Evolutionary conservation across 2,888 invertebrate species (phyloP).

Genomic region (Sepiola atlantica): DNA sequence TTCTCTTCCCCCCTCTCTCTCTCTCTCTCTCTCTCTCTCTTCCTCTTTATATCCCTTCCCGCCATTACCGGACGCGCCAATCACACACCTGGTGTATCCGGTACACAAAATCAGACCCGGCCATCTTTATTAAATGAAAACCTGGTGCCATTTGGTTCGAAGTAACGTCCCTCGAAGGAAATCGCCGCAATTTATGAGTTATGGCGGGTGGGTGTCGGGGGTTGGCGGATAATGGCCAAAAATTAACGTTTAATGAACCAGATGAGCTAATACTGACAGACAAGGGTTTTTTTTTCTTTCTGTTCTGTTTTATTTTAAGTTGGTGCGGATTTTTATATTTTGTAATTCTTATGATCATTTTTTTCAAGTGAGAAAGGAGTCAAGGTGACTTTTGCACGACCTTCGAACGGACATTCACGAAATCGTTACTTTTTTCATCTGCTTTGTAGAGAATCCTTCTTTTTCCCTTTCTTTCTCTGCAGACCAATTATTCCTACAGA

Average conservation of each 20-base stretch:
- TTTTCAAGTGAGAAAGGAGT: neutral
- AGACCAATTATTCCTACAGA: neutral
- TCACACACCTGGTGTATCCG: conserved; percentile 5
- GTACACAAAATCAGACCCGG: neutral
- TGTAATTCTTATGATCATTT: neutral
- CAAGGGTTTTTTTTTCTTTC: neutral
- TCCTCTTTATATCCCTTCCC: too few relatives aligned
- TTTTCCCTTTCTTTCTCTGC: neutral
- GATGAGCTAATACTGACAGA: neutral
- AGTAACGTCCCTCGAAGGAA: conserved; percentile 32
- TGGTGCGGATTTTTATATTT: too few relatives aligned
- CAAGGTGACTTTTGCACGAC: neutral
- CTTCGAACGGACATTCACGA: neutral
- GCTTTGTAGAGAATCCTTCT: neutral
- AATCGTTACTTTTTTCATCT: neutral
- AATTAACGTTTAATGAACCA: neutral
- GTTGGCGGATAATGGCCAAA: neutral
- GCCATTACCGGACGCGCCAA: conserved; percentile 7
- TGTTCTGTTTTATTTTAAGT: neutral
- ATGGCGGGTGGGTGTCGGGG: too few relatives aligned
- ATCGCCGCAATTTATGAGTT: neutral
- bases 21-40: too few relatives aligned
- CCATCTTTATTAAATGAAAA: neutral
- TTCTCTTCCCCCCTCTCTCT: too few relatives aligned
- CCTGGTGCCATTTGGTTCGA: neutral